Evolutionary conservation across 2,797 vertebrate species (phyloP), one percentile per base, ranked within the genome.

Genomic region (Gephyroberyx darwinii): DNA sequence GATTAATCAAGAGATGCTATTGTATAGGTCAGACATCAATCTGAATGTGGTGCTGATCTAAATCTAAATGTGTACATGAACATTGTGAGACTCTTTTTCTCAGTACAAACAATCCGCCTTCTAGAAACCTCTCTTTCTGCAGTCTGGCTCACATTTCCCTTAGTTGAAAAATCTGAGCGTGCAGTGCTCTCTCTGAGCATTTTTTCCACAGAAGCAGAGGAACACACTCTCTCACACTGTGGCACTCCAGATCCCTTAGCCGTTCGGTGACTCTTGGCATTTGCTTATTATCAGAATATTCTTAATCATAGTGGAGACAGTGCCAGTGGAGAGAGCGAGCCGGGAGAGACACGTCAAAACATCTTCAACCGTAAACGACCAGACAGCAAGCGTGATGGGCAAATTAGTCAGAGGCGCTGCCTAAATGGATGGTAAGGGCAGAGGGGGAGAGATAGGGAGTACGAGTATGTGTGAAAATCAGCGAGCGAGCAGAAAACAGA

Each of bases 341-440:
- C 73, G 86, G 88, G 90, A 90, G 89, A 92, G 90, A 87, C 91
- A 90, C 88, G 91, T 93, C 92, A 93, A 92, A 92, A 92, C 92
- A 92, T 92, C 86, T 93, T 62, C 89, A 92, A 93, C 89, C 91
- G 91, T 92, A 93, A 91, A 92, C 84, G 88, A 92, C 87, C 91
- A 90, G 89, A 93, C 90, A 91, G 88, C 88, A 83, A 91, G 91
- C 89, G 90, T 93, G 92, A 93, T 92, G 90, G 90, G 89, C 89
- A 92, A 92, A 93, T 93, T 92, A 93, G 91, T 91, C 90, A 91
- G 87, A 92, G 90, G 89, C 89, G 19, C 87, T 88, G 91, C 89
- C 91, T 91, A 90, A 91, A 92, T 90, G 88, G 89, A 88, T 90
- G 90, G 88, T 12, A 78, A 90, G 89, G 92, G 88, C 89, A 92